Base-by-base conservation (phyloP, 2,113 vertebrate genomes). In the Pelmatolapia mariae region DNA sequence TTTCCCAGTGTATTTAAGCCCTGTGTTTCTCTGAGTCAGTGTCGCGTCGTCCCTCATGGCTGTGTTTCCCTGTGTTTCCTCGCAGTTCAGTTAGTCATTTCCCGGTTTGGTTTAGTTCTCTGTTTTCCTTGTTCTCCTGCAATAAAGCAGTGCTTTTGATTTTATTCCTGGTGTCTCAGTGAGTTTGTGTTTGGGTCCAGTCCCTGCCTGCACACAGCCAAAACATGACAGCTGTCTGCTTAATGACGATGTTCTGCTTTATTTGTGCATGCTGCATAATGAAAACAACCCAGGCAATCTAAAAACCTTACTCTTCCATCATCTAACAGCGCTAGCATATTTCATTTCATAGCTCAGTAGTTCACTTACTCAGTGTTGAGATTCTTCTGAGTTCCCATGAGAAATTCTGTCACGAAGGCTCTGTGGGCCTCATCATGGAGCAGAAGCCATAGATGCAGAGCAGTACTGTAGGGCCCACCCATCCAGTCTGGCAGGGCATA, bases 371-470 rank as follows among this genome's bases (percentile, higher is more conserved):
- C 90, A 43, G 95, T 81, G 1, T 95, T 96, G 83, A 98, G 94
- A 85, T 97, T 97, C 93, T 97, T 97, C 87, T 93, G 66, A 2
- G 91, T 84, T 5, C 38, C 96, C 50, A 96, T 94, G 86, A 98
- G 94, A 90, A 97, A 97, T 2, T 94, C 96, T 0, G 96, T 97
- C 71, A 98, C 78, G 89, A 97, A 97, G 13, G 97, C 90, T 98
- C 97, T 5, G 94, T 96, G 50, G 97, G 97, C 85, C 97, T 94
- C 83, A 98, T 95, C 91, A 83, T 97, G 87, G 95, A 96, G 89
- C 96, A 97, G 94, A 98, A 97, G 76, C 97, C 97, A 26, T 96
- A 97, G 33, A 94, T 78, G 83, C 97, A 97, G 19, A 98, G 95
- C 88, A 97, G 93, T 63, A 87, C 94, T 1, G 96, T 97, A 84